Evolutionary conservation across 2,797 vertebrate genomes (phyloP), one percentile per base, ranked within the genome.

Genomic region (Craterocephalus amniculus): DNA sequence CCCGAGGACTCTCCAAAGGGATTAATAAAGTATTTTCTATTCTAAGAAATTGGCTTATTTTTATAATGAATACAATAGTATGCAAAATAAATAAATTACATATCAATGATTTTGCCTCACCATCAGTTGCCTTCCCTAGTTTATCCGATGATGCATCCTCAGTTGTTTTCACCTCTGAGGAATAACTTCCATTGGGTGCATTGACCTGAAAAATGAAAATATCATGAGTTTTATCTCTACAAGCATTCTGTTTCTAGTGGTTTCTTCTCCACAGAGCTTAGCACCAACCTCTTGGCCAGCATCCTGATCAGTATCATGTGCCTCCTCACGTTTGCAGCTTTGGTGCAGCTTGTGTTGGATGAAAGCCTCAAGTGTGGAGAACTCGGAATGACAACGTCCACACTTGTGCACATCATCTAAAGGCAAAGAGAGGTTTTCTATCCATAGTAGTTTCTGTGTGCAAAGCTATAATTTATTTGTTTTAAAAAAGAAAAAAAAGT

Each of bases 261-360:
- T 6, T 52, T 26, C 56, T 27, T 9, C 26, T 14, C 27, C 11
- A 14, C 16, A 56, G 6, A 40, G 2, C 34, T 38, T 13, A 11
- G 18, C 1, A 45, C 51, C 1, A 68, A 90, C 91, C 81, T 87
- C 69, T 31, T 80, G 73, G 5, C 11, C 12, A 52, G 29, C 71
- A 12, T 69, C 93, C 26, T 64, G 91, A 59, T 38, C 64, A 63
- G 78, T 81, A 10, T 92, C 64, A 0, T 1, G 74, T 7, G 84
- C 31, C n/a, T 86, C 71, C 6, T 89, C 89, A 4, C 95, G 94
- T 81, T 91, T 96, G 83, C 98, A 99, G 83, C 56, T 81, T 48
- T 97, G 95, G 8, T 95, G 97, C 31, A 99, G 76, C 76, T 99
- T 99, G 91, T 99, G 98, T 55, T 98, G 97, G 64, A 99, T 97